Evolutionary conservation across 2,888 invertebrate species (phyloP).

Genomic region (Subacronicta megacephala): DNA sequence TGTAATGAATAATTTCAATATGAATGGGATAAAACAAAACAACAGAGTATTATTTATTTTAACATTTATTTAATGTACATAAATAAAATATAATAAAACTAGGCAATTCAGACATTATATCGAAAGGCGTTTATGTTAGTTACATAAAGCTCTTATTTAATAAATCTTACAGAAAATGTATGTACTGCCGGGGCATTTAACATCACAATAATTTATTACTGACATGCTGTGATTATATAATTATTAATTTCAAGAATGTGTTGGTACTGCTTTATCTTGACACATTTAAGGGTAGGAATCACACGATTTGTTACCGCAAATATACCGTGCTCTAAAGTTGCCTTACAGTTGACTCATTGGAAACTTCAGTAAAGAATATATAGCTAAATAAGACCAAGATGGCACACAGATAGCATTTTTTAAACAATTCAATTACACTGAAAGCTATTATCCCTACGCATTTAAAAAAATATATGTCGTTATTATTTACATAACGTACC

Average conservation of each 20-base stretch:
- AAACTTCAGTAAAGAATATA: too few species aligned
- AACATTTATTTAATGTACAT: conserved; percentile 72
- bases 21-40: conserved; percentile 82
- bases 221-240: conserved; percentile 13
- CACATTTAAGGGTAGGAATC: conserved; percentile 20
- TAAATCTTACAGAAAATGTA: conserved; percentile 26
- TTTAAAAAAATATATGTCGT: too few species aligned
- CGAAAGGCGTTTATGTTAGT: conserved; percentile 27
- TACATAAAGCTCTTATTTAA: conserved; percentile 21
- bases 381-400: too few species aligned
- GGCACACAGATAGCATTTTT: too few species aligned
- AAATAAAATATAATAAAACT: conserved; percentile 62
- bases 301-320: neutral
- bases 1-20: conserved; percentile 86
- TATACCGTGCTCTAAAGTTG: neutral
- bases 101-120: conserved; percentile 54
- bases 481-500: too few species aligned
- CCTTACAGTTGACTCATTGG: too few species aligned
- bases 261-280: conserved; percentile 50
- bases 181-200: conserved; percentile 29
- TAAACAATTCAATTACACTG: too few species aligned
- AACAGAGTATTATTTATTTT: conserved; percentile 67
- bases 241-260: conserved; percentile 29
- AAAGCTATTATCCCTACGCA: too few species aligned
- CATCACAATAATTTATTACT: conserved; percentile 24